Percentiles rank a stretch among this genome's conserved stretches.
Conservation (phyloP, 2,797 vertebrate genomes). For the Mycteria americana region DNA sequence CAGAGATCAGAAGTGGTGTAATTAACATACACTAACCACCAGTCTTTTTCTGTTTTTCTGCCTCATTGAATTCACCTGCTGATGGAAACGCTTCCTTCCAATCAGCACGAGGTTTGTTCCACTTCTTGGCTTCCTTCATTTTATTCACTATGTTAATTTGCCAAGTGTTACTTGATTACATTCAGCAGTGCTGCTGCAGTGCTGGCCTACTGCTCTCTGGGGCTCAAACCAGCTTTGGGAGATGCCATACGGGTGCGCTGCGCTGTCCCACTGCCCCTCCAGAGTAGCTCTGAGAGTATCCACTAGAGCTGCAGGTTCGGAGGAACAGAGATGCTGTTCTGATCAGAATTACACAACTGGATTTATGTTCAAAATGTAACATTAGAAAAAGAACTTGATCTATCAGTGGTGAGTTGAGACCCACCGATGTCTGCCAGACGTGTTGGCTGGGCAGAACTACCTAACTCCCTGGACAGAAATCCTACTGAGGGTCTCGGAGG, state of each 20-base stretch:
- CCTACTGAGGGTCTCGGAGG: rapidly evolving
- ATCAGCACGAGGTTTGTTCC: conserved; percentile 93
- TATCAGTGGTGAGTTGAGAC: not conserved
- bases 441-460: not conserved
- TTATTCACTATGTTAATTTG: not conserved
- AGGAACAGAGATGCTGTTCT: not conserved
- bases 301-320: not conserved
- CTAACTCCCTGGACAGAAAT: not conserved
- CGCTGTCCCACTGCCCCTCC: not conserved
- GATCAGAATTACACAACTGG: not conserved
- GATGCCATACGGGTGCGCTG: rapidly evolving
- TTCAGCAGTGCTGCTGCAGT: not conserved
- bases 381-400: not conserved
- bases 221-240: not conserved
- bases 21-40: not conserved
- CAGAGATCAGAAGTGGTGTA: not conserved
- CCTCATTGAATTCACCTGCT: conserved; percentile 76
- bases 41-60: conserved; percentile 31
- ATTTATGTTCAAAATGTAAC: not conserved
- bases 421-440: rapidly evolving
- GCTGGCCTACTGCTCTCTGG: not conserved
- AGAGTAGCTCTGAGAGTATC: not conserved
- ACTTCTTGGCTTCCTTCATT: conserved; percentile 58
- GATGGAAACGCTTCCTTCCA: conserved; percentile 80
- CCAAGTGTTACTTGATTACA: not conserved